Conservation (phyloP, 2,797 vertebrate genomes). For the Sorex maritimensis region DNA sequence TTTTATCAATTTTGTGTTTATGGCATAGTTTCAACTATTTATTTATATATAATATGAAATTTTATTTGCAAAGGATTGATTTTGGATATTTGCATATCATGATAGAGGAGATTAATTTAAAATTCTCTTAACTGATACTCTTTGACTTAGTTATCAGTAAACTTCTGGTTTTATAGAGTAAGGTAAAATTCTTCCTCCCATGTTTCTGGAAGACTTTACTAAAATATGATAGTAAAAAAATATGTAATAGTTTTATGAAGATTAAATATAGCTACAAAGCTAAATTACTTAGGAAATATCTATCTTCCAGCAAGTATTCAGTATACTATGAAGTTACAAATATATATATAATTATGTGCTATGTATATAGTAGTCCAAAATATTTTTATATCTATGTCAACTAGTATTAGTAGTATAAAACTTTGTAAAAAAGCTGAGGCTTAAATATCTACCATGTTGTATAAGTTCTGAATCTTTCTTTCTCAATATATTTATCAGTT, state of each 20-base stretch:
- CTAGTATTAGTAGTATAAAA: background rate
- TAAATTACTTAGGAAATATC: background rate
- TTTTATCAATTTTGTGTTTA: no score
- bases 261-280: background rate
- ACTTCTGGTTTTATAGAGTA: no score
- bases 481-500: background rate
- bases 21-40: no score
- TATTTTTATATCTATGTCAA: background rate
- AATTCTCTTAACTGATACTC: no score
- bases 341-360: background rate
- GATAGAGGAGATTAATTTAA: no score
- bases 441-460: background rate
- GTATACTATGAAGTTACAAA: background rate
- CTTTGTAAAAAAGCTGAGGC: conserved; percentile 3
- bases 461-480: conserved; percentile 11
- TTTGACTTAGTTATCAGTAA: no score
- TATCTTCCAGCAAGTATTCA: background rate
- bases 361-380: background rate
- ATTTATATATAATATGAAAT: no score
- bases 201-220: no score
- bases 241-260: conserved; percentile 1
- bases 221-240: background rate
- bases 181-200: no score
- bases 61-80: no score
- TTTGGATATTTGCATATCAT: no score